Base-by-base conservation (phyloP, 2,113 vertebrate species). In the Urocynchramus pylzowi region DNA sequence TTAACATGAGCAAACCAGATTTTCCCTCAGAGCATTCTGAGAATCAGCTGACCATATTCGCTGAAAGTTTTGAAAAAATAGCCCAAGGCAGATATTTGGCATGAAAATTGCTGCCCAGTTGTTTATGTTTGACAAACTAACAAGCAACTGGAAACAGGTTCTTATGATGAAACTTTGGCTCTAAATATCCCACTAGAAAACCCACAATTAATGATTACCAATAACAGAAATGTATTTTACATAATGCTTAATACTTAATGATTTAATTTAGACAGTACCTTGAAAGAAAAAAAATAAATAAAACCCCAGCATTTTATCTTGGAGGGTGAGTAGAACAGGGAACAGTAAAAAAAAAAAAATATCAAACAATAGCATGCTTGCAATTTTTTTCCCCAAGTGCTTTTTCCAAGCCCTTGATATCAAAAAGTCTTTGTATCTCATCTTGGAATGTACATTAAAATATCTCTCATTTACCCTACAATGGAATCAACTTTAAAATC, bases 1-100 rank as follows among this genome's bases (percentile, higher is more conserved):
- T 90, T 92, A 86, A 82, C 31, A 13, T 60, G 61, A 94, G n/a
- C 37, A 87, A 81, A 89, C 7, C 44, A 90, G 61, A 76, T 92
- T 93, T 92, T 90, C 57, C 60, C 77, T 87, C 61, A 35, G n/a
- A 61, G 73, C 50, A 33, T 90, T 94, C 60, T 57, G 61, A 93
- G 90, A 84, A 89, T 84, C 65, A 90, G 83, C 85, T 95, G 92
- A 84, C 76, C 31, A 11, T 45, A 89, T 82, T 71, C 87, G 49
- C 71, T 92, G 77, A 42, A 94, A 90, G 65, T 87, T 95, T 95
- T 54, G n/a, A 81, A 84, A 94, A 84, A 94, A 90, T 47, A 87
- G 96, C 93, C 85, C 53, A 89, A 90, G 80, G 90, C 87, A 96
- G 54, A 39, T 76, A 91, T 61, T 95, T 96, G 87, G 70, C 65